Evolutionary conservation across 2,888 invertebrate species (phyloP).

Genomic region (Pristionchus arcanus): DNA sequence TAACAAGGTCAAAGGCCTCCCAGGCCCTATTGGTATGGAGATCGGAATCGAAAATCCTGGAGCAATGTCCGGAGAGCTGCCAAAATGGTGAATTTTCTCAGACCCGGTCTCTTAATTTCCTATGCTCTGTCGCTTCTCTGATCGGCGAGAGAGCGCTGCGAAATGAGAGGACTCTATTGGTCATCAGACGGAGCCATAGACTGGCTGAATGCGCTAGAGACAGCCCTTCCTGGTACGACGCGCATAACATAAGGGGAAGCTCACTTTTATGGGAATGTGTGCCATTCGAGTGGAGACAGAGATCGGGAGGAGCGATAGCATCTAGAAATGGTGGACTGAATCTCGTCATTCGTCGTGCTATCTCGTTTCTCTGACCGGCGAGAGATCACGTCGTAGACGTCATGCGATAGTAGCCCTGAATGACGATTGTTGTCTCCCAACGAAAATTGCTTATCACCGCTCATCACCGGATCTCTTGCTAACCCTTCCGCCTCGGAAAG

Average conservation of each 20-base stretch:
- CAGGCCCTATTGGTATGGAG: too few relatives aligned
- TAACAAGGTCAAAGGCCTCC: too few relatives aligned
- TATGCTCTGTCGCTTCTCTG: too few relatives aligned
- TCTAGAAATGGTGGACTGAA: neutral
- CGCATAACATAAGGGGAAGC: neutral
- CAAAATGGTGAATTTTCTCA: too few relatives aligned
- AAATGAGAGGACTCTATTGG: neutral
- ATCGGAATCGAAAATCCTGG: too few relatives aligned
- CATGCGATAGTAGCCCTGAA: neutral
- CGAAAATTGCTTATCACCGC: neutral
- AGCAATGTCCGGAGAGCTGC: too few relatives aligned
- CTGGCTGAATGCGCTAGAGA: neutral
- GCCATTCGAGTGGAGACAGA: neutral
- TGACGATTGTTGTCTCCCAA: neutral
- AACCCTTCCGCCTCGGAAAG: neutral
- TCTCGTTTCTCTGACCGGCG: neutral
- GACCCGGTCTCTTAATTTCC: too few relatives aligned
- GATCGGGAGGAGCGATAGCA: neutral
- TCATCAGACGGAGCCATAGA: neutral
- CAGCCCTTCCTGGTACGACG: neutral
- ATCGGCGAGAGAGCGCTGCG: too few relatives aligned
- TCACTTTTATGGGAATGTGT: slow-evolving; percentile 36
- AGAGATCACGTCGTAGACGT: neutral
- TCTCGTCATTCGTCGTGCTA: neutral
- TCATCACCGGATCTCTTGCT: neutral